Evolutionary conservation across 2,888 invertebrate genomes (phyloP), one percentile per base, ranked within the genome.

Genomic region (Lymantria monacha): DNA sequence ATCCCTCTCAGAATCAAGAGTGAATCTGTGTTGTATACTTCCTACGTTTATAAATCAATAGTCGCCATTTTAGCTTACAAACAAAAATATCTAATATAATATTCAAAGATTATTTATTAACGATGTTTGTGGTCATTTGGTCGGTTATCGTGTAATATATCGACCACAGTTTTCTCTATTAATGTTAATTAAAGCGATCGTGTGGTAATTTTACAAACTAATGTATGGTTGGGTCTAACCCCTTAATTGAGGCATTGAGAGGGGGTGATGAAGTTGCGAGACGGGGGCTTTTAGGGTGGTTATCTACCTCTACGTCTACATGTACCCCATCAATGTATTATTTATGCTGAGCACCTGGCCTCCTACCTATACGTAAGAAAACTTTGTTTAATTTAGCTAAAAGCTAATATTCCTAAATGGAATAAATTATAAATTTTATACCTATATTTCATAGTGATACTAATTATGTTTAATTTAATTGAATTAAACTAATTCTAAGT

Each of bases 181-280:
- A 33, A 33, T 33, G 41, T 43, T 56, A 62, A 66, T 59, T 46
- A 53, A 59, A 59, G 51, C 54, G 46, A 53, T 49, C 57, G 55
- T 51, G 42, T 51, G 51, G 47, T 57, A 53, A 62, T 63, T 53
- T 55, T 43, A 44, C 47, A 46, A 57, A 55, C 48, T 53, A 54
- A 56, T 36, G 47, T 46, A 42, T 50, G 43, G 48, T 13, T 50
- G 50, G 11, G 36, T 30, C 40, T 42, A 31, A 44, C 48, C 59
- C 49, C 46, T 52, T 54, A 49, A 60, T 64, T 64, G 60, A 59
- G 50, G 53, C 47, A 46, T 59, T 55, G 44, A 49, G 46, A 13
- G 46, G 38, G n/a, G 50, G 44, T 7, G 46, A 45, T 43, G 42
- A 42, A 41, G 14, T 49, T n/a, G 47, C 41, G 44, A 38, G 7